These are phyloP conservation scores for Geococcyx californianus DNA, from an alignment of 2,113 vertebrate genomes.

Conservation along the genomic window DNA sequence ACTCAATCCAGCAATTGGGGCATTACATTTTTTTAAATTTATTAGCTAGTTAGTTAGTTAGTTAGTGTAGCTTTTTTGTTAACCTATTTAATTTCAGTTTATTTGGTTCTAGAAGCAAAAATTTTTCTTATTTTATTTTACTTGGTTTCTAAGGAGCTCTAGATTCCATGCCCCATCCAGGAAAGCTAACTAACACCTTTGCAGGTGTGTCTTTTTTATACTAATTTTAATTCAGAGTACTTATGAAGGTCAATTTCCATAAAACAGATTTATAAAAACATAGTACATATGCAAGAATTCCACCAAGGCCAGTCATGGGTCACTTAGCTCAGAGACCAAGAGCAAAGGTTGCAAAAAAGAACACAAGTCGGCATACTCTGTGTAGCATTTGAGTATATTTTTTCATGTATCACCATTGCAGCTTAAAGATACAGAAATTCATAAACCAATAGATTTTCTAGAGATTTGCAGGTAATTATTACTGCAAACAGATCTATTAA, in stretches of 20 bases:
- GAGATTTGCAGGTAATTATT: neutral
- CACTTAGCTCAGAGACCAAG: neutral
- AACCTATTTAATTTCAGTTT: neutral
- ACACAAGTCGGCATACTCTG: neutral
- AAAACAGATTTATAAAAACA: neutral
- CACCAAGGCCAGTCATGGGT: neutral
- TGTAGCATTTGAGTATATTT: neutral
- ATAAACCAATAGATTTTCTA: too few relatives aligned
- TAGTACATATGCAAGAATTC: neutral
- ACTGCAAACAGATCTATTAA: neutral
- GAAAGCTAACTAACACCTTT: neutral
- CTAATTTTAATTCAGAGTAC: neutral
- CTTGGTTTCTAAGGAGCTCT: neutral
- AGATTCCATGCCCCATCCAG: neutral
- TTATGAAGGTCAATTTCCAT: neutral
- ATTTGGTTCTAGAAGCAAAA: neutral
- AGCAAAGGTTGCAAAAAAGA: neutral
- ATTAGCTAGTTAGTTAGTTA: too few relatives aligned
- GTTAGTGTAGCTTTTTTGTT: neutral
- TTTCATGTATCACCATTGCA: neutral
- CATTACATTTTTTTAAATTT: too few relatives aligned
- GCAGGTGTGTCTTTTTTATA: neutral
- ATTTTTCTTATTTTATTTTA: neutral
- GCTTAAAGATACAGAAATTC: neutral
- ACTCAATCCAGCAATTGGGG: fast-evolving